phyloP scores from a whole-genome alignment of 2,113 vertebrate genomes.

The Brachionichthys hirsutus region DNA sequence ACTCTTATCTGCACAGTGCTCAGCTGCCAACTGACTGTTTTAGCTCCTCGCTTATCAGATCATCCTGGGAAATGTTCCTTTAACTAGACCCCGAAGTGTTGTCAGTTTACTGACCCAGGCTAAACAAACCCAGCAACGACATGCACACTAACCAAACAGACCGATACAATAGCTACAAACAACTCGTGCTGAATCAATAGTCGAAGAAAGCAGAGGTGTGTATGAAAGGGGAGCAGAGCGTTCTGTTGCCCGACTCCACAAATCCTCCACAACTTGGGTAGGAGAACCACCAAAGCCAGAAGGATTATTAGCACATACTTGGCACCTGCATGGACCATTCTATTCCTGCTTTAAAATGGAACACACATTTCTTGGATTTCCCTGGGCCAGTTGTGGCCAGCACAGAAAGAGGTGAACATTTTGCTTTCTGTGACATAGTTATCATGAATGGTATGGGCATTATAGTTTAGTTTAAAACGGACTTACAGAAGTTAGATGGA shows the following conservation, averaged over 20 bases:
- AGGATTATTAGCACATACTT: slow-evolving; percentile 69
- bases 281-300: slow-evolving; percentile 40
- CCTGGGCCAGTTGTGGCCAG: slow-evolving; percentile 52
- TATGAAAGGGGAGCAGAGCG: slow-evolving; percentile 68
- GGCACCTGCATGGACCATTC: slow-evolving; percentile 49
- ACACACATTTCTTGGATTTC: slow-evolving; percentile 73
- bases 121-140: slow-evolving; percentile 56
- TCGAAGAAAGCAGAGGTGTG: slow-evolving; percentile 59
- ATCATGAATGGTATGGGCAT: not conserved
- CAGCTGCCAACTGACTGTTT: slow-evolving; percentile 44
- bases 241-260: slow-evolving; percentile 60
- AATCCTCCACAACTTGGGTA: slow-evolving; percentile 60
- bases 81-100: slow-evolving; percentile 14
- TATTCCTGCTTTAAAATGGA: slow-evolving; percentile 77
- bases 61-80: slow-evolving; percentile 10
- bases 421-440: not conserved
- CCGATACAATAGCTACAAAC: slow-evolving; percentile 62
- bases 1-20: slow-evolving; percentile 52
- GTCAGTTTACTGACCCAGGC: slow-evolving; percentile 36
- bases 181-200: slow-evolving; percentile 52
- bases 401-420: slow-evolving; percentile 2
- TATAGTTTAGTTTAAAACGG: not conserved
- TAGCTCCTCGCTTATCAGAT: slow-evolving; percentile 52
- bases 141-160: slow-evolving; percentile 62
- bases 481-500: not conserved